Conservation (phyloP, 2,797 vertebrate genomes). For the Sebastes melanostomus region DNA sequence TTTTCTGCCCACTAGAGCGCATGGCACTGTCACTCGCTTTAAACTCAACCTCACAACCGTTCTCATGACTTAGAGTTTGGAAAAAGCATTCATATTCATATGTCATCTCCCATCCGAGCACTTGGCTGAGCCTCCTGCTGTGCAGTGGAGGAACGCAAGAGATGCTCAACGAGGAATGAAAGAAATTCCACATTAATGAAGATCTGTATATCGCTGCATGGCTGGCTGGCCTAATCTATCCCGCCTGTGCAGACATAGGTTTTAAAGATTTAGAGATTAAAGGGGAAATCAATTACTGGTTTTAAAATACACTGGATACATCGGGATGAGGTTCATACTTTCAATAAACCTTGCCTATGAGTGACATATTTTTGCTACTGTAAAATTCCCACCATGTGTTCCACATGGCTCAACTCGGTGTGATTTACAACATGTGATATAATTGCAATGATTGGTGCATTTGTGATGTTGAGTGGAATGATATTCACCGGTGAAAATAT, state of each 20-base stretch:
- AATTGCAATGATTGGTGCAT: slow-evolving; percentile 16
- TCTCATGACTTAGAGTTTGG: neutral
- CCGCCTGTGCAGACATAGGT: slow-evolving; percentile 16
- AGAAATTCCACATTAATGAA: slow-evolving; percentile 47
- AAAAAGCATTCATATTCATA: slow-evolving; percentile 20
- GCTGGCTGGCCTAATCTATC: slow-evolving; percentile 34
- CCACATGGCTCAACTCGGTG: neutral
- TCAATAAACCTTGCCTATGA: slow-evolving; percentile 11
- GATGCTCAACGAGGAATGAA: slow-evolving; percentile 43
- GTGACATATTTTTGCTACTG: slow-evolving; percentile 9
- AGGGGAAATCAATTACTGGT: slow-evolving; percentile 37
- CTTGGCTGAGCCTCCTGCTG: neutral
- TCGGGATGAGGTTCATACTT: slow-evolving; percentile 9
- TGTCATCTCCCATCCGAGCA: slow-evolving; percentile 23
- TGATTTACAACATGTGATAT: slow-evolving; percentile 35
- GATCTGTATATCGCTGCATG: slow-evolving; percentile 36
- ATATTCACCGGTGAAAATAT: slow-evolving; percentile 35
- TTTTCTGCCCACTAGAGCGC: slow-evolving; percentile 7
- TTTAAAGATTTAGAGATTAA: slow-evolving; percentile 55
- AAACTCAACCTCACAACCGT: neutral
- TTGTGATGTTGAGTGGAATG: slow-evolving; percentile 31
- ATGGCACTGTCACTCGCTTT: slow-evolving; percentile 7
- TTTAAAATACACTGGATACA: slow-evolving; percentile 17
- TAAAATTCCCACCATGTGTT: slow-evolving; percentile 23
- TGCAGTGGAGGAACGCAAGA: slow-evolving; percentile 2